Base-by-base conservation (phyloP, 2,113 vertebrate genomes). In the Donacobius atricapilla region DNA sequence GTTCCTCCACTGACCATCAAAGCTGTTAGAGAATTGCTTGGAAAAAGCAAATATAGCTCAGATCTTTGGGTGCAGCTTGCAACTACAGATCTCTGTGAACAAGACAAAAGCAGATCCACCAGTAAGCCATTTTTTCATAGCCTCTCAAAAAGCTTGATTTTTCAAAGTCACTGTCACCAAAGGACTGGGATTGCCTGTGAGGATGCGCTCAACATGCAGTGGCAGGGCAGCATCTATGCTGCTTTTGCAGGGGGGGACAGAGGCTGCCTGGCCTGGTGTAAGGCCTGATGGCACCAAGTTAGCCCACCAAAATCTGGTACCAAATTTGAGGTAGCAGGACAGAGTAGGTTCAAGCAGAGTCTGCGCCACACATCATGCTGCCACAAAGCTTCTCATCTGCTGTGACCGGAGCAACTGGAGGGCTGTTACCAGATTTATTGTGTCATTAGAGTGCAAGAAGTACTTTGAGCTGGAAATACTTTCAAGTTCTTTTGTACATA, bases 151-250 rank as follows among this genome's bases (percentile, higher is more conserved):
- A 11, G 4, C 22, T 12, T 42, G 47, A 48, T 47, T 54, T 76
- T 61, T 23, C 10, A 3, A 76, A 61, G 56, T 56, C 27, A 66
- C 39, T 51, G 23, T 45, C 39, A 66, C 33, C 30, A 39, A 18
- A 58, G 33, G 31, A 45, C 33, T 39, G 47, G 47, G 10, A 25
- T 58, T 22, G 15, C 7, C 63, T 47, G 8, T 7, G 44, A 88
- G 66, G 37, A 56, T 12, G 10, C 0, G 2, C 31, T 31, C 33
- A 51, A 28, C 2, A 1, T 7, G 4, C 35, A 21, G 63, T 0
- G 1, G 37, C 2, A 5, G 39, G 16, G 10, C 57, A 56, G 83
- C 10, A 7, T 39, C 75, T 64, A 0, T 0, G 0, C 23, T 93
- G 53, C 47, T 63, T 60, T 56, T 61, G 3, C 28, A 33, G 23